Conservation (phyloP, 1,140 invertebrate genomes). For the Pissodes strobi region DNA sequence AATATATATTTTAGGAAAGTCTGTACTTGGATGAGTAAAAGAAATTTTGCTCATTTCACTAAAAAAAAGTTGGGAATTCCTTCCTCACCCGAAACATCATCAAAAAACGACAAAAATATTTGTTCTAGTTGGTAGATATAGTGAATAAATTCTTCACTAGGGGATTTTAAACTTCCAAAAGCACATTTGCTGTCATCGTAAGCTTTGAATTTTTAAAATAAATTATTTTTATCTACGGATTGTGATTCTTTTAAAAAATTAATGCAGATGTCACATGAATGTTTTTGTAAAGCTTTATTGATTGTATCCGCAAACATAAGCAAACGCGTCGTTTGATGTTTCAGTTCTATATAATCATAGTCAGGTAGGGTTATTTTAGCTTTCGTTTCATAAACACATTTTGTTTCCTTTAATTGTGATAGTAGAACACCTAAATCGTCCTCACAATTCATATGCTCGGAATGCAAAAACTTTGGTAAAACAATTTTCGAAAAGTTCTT, state of each 20-base stretch:
- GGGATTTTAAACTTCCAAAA: too few species aligned
- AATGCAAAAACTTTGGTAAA: conserved; percentile 15
- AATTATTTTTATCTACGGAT: too few species aligned
- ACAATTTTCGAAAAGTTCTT: conserved; percentile 24
- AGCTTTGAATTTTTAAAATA: neutral
- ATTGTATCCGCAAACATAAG: conserved; percentile 19
- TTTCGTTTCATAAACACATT: neutral
- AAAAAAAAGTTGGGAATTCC: neutral
- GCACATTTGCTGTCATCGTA: neutral
- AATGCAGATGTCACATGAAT: too few species aligned
- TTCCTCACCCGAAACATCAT: neutral
- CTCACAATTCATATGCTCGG: too few species aligned
- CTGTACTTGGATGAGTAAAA: conserved; percentile 3
- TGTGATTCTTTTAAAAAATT: too few species aligned
- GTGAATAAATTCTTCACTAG: too few species aligned
- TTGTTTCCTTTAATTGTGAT: neutral
- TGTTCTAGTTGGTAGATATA: too few species aligned
- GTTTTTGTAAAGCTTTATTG: too few species aligned
- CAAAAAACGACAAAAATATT: too few species aligned
- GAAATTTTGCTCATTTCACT: neutral
- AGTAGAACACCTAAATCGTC: too few species aligned
- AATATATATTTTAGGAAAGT: conserved; percentile 9
- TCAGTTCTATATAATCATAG: conserved; percentile 14
- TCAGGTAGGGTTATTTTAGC: conserved; percentile 5
- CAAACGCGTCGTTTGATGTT: too few species aligned